phyloP scores from a whole-genome alignment of 1,140 invertebrate genomes.

The Monomorium pharaonis region DNA sequence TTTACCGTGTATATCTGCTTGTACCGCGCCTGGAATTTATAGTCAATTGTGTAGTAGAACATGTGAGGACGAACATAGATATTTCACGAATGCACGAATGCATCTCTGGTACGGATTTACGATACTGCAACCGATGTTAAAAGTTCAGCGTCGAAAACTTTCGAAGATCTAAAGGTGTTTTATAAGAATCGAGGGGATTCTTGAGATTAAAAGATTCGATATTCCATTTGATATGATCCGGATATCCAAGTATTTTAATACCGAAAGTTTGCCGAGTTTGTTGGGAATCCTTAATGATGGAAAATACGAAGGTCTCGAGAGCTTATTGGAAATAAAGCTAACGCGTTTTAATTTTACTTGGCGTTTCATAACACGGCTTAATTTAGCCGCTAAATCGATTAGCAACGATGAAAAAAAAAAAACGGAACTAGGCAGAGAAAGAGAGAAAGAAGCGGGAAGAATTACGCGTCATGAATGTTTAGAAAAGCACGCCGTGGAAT shows the following conservation, averaged over 20 bases:
- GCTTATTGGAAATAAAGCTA: background rate
- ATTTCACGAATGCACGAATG: conserved; percentile 17
- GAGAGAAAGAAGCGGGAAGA: conserved; percentile 54
- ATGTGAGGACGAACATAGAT: background rate
- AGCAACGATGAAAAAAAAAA: conserved; percentile 40
- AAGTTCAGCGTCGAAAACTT: conserved; percentile 3
- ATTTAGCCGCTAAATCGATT: conserved; percentile 28
- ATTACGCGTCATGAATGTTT: conserved; percentile 65
- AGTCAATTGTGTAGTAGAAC: conserved; percentile 28
- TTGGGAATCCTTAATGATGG: conserved; percentile 11
- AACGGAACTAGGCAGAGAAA: conserved; percentile 45
- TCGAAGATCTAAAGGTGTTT: background rate
- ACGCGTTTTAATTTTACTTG: background rate
- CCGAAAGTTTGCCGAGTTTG: background rate
- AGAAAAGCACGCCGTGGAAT: conserved; percentile 65
- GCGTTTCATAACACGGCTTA: conserved; percentile 13
- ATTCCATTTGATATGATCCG: background rate
- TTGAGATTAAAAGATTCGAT: background rate
- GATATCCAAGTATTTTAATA: conserved; percentile 35
- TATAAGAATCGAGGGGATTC: background rate
- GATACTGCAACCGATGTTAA: background rate
- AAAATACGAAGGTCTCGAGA: background rate
- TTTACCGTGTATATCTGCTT: conserved; percentile 11
- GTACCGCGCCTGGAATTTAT: conserved; percentile 24
- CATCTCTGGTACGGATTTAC: background rate